Percentiles rank a stretch among this genome's conserved stretches.
Conservation (phyloP, 2,888 invertebrate genomes). For the Tanypteryx hageni region DNA sequence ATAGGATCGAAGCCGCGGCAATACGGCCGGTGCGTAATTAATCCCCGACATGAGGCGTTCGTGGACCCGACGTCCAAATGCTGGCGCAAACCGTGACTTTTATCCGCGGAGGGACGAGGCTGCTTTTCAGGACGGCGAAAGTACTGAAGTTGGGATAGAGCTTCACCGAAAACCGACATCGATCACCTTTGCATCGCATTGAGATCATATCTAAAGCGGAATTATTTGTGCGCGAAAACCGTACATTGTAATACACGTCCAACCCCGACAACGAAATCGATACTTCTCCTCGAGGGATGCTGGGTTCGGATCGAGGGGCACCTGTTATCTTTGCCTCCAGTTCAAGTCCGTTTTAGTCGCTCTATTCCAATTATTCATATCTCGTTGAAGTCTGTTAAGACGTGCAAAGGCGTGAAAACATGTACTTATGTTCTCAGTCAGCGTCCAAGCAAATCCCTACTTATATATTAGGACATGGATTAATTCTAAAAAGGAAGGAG, state of each 20-base stretch:
- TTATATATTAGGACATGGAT: no score
- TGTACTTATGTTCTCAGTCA: no score
- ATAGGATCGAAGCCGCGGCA: constrained; percentile 37
- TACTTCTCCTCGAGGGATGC: background rate
- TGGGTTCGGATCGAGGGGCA: background rate
- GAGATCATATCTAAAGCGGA: constrained; percentile 25
- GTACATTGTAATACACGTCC: constrained; percentile 2
- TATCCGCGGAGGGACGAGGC: background rate
- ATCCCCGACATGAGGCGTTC: constrained; percentile 18
- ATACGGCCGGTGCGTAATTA: constrained; percentile 46
- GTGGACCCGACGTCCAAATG: background rate
- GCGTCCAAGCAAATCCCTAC: no score
- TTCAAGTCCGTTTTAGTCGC: background rate
- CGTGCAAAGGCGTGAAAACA: no score
- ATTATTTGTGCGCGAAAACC: background rate
- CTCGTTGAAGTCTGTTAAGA: no score
- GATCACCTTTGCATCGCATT: background rate
- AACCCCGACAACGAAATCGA: background rate
- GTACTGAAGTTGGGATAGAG: background rate
- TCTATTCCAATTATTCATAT: no score
- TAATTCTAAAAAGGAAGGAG: no score
- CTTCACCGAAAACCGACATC: background rate
- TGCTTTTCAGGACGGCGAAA: background rate
- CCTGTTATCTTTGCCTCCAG: background rate
- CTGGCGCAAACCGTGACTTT: constrained; percentile 21